These are phyloP conservation scores for Drosophila suboccidentalis DNA, from an alignment of 2,888 invertebrate genomes.

Conservation along the genomic window DNA sequence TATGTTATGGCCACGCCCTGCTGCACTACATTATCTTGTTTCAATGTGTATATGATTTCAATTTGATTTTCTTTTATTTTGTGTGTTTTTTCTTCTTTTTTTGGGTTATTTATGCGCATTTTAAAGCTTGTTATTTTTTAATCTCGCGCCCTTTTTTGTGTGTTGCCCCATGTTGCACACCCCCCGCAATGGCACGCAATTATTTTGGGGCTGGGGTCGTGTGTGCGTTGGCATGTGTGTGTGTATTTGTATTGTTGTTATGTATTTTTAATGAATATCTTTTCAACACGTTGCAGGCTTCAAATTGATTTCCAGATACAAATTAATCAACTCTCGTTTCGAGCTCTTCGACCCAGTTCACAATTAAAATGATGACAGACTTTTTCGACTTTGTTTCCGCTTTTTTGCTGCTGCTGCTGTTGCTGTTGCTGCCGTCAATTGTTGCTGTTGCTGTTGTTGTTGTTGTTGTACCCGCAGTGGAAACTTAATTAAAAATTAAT, in stretches of 20 bases:
- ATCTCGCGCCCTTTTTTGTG: slow-evolving; percentile 66
- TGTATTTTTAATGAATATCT: slow-evolving; percentile 73
- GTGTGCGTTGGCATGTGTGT: neutral
- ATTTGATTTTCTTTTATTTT: slow-evolving; percentile 15
- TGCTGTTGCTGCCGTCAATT: neutral
- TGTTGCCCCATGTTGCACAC: slow-evolving; percentile 36
- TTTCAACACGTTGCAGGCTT: slow-evolving; percentile 54
- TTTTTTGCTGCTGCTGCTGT: slow-evolving; percentile 16
- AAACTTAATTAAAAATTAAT: slow-evolving; percentile 70
- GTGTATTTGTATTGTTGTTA: slow-evolving; percentile 26
- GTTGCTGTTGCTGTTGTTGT: neutral
- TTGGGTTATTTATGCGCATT: slow-evolving; percentile 71
- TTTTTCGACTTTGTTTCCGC: slow-evolving; percentile 50
- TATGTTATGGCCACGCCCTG: slow-evolving; percentile 39
- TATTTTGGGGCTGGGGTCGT: slow-evolving; percentile 29
- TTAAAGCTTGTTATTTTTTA: slow-evolving; percentile 75
- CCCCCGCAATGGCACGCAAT: slow-evolving; percentile 34
- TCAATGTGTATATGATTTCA: slow-evolving; percentile 15
- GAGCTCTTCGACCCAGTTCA: slow-evolving; percentile 64
- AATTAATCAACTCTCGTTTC: slow-evolving; percentile 51
- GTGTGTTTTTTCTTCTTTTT: slow-evolving; percentile 2
- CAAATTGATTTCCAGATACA: slow-evolving; percentile 40
- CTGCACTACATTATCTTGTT: slow-evolving; percentile 22
- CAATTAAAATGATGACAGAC: slow-evolving; percentile 67
- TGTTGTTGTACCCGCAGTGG: slow-evolving; percentile 23